Evolutionary conservation across 2,888 invertebrate species (phyloP).

Genomic region (Spisula solida): DNA sequence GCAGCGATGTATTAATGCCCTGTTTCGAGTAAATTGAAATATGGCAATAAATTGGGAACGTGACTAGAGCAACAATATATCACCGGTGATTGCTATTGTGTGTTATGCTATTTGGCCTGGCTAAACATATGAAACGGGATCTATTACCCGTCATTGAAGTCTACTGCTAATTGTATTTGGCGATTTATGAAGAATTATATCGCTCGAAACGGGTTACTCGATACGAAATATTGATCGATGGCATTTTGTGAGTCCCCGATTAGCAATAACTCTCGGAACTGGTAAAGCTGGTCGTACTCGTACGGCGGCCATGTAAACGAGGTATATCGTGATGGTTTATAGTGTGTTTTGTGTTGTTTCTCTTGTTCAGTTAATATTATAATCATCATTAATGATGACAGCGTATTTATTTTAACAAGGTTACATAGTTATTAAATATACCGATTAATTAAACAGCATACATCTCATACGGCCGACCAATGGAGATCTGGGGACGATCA

Average conservation of each 20-base stretch:
- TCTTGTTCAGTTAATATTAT: not conserved
- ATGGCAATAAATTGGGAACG: constrained; percentile 68
- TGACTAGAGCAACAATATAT: constrained; percentile 61
- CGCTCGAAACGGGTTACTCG: constrained; percentile 55
- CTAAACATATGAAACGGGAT: constrained; percentile 68
- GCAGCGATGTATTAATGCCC: constrained; percentile 70
- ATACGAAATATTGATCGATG: constrained; percentile 55
- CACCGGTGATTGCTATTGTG: constrained; percentile 64
- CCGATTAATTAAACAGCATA: too few relatives aligned
- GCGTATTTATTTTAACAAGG: too few relatives aligned
- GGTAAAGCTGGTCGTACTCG: not conserved
- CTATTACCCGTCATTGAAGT: constrained; percentile 69
- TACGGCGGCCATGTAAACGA: too few relatives aligned
- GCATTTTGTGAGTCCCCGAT: constrained; percentile 25
- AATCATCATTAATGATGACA: not conserved
- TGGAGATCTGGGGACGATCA: too few relatives aligned
- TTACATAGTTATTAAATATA: too few relatives aligned
- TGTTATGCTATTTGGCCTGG: constrained; percentile 53
- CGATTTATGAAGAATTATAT: constrained; percentile 69
- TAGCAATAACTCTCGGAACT: constrained; percentile 27
- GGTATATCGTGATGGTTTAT: not conserved
- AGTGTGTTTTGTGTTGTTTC: not conserved
- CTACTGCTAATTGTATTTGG: constrained; percentile 71
- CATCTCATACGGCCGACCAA: too few relatives aligned
- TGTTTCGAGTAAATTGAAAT: constrained; percentile 72